phyloP scores from a whole-genome alignment of 2,888 invertebrate genomes.

The Ptycholaimellus sp. region DNA sequence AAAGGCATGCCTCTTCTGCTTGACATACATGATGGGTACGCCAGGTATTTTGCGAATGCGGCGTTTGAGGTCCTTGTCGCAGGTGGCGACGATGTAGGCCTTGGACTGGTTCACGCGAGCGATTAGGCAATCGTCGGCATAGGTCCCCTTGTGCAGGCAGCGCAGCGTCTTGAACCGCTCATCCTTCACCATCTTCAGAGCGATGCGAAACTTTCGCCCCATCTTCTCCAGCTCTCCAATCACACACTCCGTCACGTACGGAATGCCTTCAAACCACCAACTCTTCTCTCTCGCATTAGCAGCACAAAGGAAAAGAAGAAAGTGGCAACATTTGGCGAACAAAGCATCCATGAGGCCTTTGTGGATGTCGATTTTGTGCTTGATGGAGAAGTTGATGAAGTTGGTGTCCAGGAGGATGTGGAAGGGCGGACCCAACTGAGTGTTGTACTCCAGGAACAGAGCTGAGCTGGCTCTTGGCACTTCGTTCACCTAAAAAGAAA shows the following conservation, averaged over 20 bases:
- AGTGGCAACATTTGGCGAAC: constrained; percentile 55
- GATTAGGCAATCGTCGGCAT: constrained; percentile 93
- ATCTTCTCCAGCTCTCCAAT: constrained; percentile 87
- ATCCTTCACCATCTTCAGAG: constrained; percentile 70
- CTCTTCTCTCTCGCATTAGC: too few relatives aligned
- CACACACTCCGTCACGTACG: constrained; percentile 93
- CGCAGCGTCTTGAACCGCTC: constrained; percentile 68
- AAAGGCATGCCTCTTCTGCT: constrained; percentile 40
- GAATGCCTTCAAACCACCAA: constrained; percentile 44
- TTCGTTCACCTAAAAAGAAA: too few relatives aligned
- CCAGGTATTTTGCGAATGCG: constrained; percentile 90
- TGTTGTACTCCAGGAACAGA: constrained; percentile 87
- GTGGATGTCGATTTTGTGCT: constrained; percentile 82
- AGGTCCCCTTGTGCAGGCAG: constrained; percentile 87
- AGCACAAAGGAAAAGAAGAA: not conserved
- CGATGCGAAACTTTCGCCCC: constrained; percentile 76
- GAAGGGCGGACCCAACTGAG: constrained; percentile 88
- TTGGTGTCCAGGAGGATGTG: constrained; percentile 89
- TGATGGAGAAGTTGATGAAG: constrained; percentile 92
- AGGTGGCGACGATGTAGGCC: constrained; percentile 96
- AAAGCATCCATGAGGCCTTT: constrained; percentile 97
- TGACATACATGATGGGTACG: constrained; percentile 91
- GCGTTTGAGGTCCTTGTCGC: constrained; percentile 83
- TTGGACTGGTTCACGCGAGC: constrained; percentile 85
- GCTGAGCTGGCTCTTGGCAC: constrained; percentile 42